Base-by-base conservation (phyloP, 2,113 vertebrate genomes). In the Clinocottus analis region DNA sequence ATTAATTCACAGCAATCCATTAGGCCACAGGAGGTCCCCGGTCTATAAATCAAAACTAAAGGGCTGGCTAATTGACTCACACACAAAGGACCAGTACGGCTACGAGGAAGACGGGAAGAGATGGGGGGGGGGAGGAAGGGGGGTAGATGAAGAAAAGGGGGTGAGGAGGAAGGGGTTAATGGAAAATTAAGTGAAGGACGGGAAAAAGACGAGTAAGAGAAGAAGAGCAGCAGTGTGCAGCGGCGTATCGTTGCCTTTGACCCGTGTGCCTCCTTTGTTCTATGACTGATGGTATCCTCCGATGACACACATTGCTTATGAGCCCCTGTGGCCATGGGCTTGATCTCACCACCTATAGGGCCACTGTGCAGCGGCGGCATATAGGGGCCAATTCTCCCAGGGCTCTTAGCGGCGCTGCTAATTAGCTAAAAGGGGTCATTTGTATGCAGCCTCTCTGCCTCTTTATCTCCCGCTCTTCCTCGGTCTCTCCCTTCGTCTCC, bases 41-140 rank as follows among this genome's bases (percentile, higher is more conserved):
- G 65, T 83, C 91, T 75, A 92, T 93, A 93, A 94, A 92, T 93
- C 93, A 92, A 83, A 89, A 60, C 79, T 86, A 89, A 90, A 89
- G 76, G 77, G 79, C 71, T 29, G 31, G 62, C 86, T 89, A 93
- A 91, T 87, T 91, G 77, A 87, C 85, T 90, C 75, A 4, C 68
- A 75, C 72, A 88, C 83, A 83, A 88, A 90, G 77, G 84, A 77
- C 55, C 67, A 77, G 83, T 76, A 75, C 2, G 0, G 16, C 55
- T 43, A 10, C 10, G 23, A 63, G 14, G 47, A 72, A 63, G 78
- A 75, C 49, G 23, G 31, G 33, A 35, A 41, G 17, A 69, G 63
- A 55, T 58, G 58, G 51, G 19, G 49, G 59, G 75, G 9, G 16
- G 49, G 16, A 29, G 25, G 10, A 9, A 9, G 41, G 27, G 16